Base-by-base conservation (phyloP, 1,140 invertebrate species). In the Brachionus plicatilis region DNA sequence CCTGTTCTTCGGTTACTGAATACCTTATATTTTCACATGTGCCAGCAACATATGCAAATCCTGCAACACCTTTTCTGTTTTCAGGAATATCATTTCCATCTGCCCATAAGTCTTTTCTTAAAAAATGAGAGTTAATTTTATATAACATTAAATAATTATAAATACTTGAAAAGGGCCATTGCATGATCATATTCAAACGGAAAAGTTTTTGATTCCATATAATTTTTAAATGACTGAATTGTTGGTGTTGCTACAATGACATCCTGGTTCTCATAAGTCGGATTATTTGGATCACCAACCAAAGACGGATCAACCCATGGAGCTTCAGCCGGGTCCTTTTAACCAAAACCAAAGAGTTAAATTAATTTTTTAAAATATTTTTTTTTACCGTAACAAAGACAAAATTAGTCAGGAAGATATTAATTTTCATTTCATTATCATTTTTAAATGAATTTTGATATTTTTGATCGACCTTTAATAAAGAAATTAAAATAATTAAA, bases 121-220 rank as follows among this genome's bases (percentile, higher is more conserved):
- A 20, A 80, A 56, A 80, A 80, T 24, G 20, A 47, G 24, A 17
- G 20, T 80, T 37, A 8, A 56, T 75, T 45, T 37, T 37, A 37
- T 7, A 37, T 6, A 37, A 37, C 33, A 80, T 75, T 33, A 33
- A 60, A 80, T 56, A 80, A 20, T 56, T 9, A 27, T 9, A 17
- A 20, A 47, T 65, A 82, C 79, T 68, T 82, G 29, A 82, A 65
- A 6, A 82, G 12, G 2, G 33, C 79, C 50, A 65, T 65, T 82
- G 79, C 79, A 17, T 82, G 79, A 47, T 82, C 79, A 37, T 65
- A 82, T 41, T 60, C 20, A 29, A 82, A 82, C 9, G 79, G 79
- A 82, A 66, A 68, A 20, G 27, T 82, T 27, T 45, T 60, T 45
- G 79, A 82, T 33, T 82, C 60, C 79, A 82, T 82, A 29, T 65